These are phyloP conservation scores for Drosophila lacertosa DNA, from an alignment of 1,140 invertebrate species.

Conservation along the genomic window DNA sequence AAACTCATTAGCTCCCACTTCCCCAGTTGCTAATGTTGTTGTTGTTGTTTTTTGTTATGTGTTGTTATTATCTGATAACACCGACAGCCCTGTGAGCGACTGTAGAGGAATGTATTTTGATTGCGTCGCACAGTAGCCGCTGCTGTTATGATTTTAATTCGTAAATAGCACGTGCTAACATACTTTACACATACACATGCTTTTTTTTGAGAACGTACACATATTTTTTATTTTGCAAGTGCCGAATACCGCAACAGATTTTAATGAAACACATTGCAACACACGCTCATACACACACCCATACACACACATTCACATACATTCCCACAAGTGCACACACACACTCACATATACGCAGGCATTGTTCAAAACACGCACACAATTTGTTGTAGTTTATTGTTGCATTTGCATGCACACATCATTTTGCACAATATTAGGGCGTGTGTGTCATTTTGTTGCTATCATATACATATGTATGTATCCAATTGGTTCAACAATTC, in stretches of 20 bases:
- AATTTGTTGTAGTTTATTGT: conserved; percentile 24
- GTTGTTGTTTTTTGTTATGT: conserved; percentile 23
- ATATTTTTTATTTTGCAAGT: conserved; percentile 18
- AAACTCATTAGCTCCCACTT: conserved; percentile 23
- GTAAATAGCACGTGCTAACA: conserved; percentile 37
- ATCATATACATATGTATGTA: conserved; percentile 22
- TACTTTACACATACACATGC: neutral
- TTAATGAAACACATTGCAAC: conserved; percentile 48
- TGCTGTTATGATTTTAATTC: conserved; percentile 21
- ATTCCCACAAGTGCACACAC: conserved; percentile 32
- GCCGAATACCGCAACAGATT: conserved; percentile 42
- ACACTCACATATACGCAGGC: conserved; percentile 22
- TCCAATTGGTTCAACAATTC: conserved; percentile 45
- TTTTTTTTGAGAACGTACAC: conserved; percentile 7
- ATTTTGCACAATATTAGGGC: conserved; percentile 24
- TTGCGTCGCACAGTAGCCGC: conserved; percentile 4
- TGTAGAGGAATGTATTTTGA: conserved; percentile 34
- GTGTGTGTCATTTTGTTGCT: conserved; percentile 27
- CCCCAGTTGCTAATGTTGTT: conserved; percentile 26
- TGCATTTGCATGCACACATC: neutral
- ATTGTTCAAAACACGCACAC: conserved; percentile 43
- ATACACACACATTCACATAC: conserved; percentile 15
- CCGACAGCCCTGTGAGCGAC: conserved; percentile 4
- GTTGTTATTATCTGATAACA: conserved; percentile 50
- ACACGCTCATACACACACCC: conserved; percentile 18